These are phyloP conservation scores for Morone saxatilis DNA, from an alignment of 2,113 vertebrate species.

Conservation along the genomic window DNA sequence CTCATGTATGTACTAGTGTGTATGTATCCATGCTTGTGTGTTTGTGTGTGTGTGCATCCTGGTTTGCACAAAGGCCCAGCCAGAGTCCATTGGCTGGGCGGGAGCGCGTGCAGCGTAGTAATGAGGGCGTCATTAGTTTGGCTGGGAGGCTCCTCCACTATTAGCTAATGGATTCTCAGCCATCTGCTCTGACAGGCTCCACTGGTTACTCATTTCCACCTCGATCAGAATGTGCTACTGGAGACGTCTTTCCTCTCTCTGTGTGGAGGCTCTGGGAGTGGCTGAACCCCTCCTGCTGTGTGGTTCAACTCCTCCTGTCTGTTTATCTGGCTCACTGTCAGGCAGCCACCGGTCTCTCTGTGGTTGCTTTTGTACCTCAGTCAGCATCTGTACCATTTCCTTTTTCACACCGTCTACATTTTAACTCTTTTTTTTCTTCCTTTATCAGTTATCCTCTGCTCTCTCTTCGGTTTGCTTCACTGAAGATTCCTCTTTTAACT, in stretches of 20 bases:
- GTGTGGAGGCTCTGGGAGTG: slow-evolving; percentile 45
- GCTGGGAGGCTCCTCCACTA: slow-evolving; percentile 74
- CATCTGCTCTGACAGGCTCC: slow-evolving; percentile 79
- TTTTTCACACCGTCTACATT: not conserved
- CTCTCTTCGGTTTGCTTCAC: not conserved
- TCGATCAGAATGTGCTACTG: slow-evolving; percentile 57
- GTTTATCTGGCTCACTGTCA: slow-evolving; percentile 47
- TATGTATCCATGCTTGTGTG: not conserved
- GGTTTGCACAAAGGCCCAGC: slow-evolving; percentile 63
- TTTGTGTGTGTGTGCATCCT: slow-evolving; percentile 12
- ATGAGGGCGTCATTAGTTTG: slow-evolving; percentile 78
- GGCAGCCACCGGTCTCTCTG: slow-evolving; percentile 21
- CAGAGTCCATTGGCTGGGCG: slow-evolving; percentile 67
- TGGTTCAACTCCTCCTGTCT: slow-evolving; percentile 46
- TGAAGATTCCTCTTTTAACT: not conserved
- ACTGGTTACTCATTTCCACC: slow-evolving; percentile 72
- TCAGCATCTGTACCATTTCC: slow-evolving; percentile 16
- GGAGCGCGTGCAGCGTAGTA: slow-evolving; percentile 67
- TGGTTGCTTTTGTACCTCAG: slow-evolving; percentile 15
- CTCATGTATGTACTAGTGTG: not conserved
- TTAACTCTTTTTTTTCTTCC: not conserved
- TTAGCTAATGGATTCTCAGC: slow-evolving; percentile 81
- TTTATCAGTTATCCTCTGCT: not conserved
- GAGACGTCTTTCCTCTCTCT: slow-evolving; percentile 55
- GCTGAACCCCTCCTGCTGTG: slow-evolving; percentile 47